Evolutionary conservation across 2,797 vertebrate genomes (phyloP).

Genomic region (Notolabrus celidotus): DNA sequence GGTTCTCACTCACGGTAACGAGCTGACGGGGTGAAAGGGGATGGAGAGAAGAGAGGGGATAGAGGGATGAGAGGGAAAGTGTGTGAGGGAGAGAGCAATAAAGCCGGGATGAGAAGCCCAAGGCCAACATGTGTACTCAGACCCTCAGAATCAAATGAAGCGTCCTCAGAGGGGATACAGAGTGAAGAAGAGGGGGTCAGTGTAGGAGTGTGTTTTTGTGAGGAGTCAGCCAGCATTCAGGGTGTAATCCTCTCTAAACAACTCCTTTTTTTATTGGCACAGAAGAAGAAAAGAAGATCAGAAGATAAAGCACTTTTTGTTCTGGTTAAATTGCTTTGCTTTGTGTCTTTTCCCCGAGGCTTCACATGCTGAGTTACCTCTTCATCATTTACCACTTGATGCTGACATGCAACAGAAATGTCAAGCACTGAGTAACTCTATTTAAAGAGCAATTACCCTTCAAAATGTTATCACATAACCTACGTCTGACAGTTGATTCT

Average conservation of each 20-base stretch:
- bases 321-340: neutral
- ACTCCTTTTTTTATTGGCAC: conserved; percentile 4
- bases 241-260: neutral
- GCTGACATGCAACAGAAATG: conserved; percentile 2
- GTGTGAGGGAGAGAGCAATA: conserved; percentile 53
- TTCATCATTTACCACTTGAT: neutral
- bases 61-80: conserved; percentile 43
- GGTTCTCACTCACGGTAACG: conserved; percentile 79
- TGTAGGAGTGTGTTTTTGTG: neutral
- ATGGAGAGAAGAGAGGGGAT: conserved; percentile 41
- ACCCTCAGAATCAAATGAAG: conserved; percentile 39
- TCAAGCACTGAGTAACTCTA: neutral
- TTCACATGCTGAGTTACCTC: no score
- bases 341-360: neutral
- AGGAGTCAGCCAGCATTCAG: neutral
- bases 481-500: neutral
- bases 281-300: neutral
- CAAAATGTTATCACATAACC: neutral
- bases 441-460: neutral
- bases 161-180: conserved; percentile 17
- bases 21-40: conserved; percentile 60
- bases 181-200: no score
- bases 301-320: neutral
- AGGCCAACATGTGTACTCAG: conserved; percentile 62
- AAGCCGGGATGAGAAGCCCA: conserved; percentile 68